phyloP scores from a whole-genome alignment of 2,797 vertebrate genomes.

The Pseudomugil gertrudae region DNA sequence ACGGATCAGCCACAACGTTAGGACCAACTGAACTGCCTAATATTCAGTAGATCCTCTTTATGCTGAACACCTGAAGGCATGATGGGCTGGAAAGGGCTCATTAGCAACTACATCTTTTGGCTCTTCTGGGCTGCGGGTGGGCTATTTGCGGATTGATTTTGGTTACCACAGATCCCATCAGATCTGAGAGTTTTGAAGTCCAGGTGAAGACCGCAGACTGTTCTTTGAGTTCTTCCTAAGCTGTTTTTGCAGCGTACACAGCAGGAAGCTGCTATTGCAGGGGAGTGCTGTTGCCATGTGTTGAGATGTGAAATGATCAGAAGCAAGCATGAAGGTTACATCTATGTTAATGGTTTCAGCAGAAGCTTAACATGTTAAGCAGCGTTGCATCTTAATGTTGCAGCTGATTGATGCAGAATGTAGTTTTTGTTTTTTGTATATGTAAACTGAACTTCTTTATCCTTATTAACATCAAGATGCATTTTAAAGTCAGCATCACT shows the following conservation, averaged over 20 bases:
- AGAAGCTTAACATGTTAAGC: background rate
- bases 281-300: background rate
- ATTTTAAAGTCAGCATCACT: slow-evolving; percentile 27
- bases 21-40: too few relatives aligned
- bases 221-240: background rate
- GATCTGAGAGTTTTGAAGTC: background rate
- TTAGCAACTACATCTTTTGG: background rate
- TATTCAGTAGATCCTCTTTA: background rate
- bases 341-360: background rate
- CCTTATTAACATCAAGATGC: slow-evolving; percentile 26
- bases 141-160: background rate
- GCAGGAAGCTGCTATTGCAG: background rate
- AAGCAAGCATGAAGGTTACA: background rate
- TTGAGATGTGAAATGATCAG: background rate
- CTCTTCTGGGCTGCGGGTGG: background rate
- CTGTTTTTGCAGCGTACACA: background rate
- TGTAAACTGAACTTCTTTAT: slow-evolving; percentile 9
- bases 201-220: background rate
- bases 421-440: slow-evolving; percentile 23
- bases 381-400: background rate
- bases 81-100: background rate
- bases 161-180: background rate
- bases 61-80: background rate
- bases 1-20: background rate
- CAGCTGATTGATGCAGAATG: slow-evolving; percentile 14